Evolutionary conservation across 1,140 invertebrate species (phyloP), one percentile per base, ranked within the genome.

Genomic region (Drosophila sproati): DNA sequence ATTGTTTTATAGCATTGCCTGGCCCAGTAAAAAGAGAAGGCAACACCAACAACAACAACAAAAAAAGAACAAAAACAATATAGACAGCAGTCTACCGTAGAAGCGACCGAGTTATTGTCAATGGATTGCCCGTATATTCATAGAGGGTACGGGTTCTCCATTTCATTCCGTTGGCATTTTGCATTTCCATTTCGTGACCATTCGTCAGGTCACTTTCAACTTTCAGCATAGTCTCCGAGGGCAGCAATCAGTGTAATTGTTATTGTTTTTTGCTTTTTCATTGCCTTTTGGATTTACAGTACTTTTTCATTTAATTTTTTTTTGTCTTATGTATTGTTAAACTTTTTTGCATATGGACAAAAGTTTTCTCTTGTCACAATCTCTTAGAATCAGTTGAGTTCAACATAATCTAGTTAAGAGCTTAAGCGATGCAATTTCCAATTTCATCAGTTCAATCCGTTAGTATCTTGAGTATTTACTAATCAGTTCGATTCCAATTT

Each of bases 201-300:
- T 60, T 82, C 80, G 62, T 76, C 76, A 78, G 63, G 64, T 68
- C 75, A 66, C 74, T 67, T 68, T 70, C 76, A 73, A 60, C 79
- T 64, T 60, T 52, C 73, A 71, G 29, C 48, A 50, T 39, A 55
- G 78, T 72, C 80, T 72, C 85, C 69, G 73, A 67, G 73, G 80
- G 73, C 77, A 45, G 80, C 85, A 83, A 87, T 87, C 83, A 87
- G 80, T 80, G 85, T 87, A 87, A 87, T 87, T 87, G 83, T 87
- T 87, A 87, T 87, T 88, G 85, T 87, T 73, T 63, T 75, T 68
- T 72, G 31, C 31, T 43, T 48, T 56, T 60, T 31, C 52, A 34
- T 48, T 51, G 41, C 45, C 28, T 41, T 48, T 73, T 76, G 39
- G 66, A 28, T 20, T 20, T 20, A 0, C 20, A 20, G 20, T 0